These are phyloP conservation scores for Colletes collaris DNA, from an alignment of 2,888 invertebrate genomes.

Conservation along the genomic window DNA sequence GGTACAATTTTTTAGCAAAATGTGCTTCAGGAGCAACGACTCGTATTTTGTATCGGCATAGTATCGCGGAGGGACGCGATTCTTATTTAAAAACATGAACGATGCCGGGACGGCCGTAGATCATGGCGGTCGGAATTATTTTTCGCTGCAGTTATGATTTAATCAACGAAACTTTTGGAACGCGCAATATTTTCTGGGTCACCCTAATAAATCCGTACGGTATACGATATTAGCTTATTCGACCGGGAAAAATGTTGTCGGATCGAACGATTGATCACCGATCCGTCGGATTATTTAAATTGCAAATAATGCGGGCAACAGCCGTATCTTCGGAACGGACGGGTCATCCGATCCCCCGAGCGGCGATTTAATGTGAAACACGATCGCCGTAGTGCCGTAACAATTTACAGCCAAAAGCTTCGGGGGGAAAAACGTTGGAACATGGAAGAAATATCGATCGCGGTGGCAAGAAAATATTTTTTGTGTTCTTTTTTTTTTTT, in stretches of 20 bases:
- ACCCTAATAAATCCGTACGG: constrained; percentile 44
- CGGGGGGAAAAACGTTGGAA: background rate
- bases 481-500: background rate
- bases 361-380: constrained; percentile 44
- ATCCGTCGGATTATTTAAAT: constrained; percentile 57
- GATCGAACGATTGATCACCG: constrained; percentile 49
- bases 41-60: no score
- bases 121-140: no score
- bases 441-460: constrained; percentile 22
- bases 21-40: no score
- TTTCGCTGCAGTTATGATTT: no score
- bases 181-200: no score
- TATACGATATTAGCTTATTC: constrained; percentile 57
- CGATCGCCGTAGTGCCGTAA: constrained; percentile 22
- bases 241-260: constrained; percentile 48
- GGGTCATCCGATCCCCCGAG: constrained; percentile 28
- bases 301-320: constrained; percentile 72
- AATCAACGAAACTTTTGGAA: no score
- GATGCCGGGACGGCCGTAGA: no score
- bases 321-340: constrained; percentile 41
- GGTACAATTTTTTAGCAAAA: no score
- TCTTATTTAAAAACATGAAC: no score
- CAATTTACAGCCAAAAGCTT: constrained; percentile 25
- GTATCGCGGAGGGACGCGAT: no score
- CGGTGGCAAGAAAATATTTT: constrained; percentile 25